A percentile compares a stretch with the other conserved stretches of the same genome.
Evolutionary conservation across 2,888 invertebrate genomes (phyloP).

Genomic region (Drosophila anomalata): DNA sequence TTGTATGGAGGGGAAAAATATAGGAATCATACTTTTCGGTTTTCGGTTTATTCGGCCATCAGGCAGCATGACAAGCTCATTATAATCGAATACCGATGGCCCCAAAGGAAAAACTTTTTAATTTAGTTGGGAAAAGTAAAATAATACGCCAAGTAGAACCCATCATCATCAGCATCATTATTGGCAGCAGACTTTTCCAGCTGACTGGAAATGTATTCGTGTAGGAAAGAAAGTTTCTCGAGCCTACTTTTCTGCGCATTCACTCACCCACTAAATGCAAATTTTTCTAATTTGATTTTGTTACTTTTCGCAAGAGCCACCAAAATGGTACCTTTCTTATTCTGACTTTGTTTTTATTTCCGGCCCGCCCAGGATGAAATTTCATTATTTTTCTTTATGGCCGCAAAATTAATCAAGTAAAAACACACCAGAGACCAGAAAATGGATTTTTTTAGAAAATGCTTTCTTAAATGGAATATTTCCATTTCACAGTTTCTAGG

Average conservation of each 20-base stretch:
- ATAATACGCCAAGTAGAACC: slow-evolving; percentile 51
- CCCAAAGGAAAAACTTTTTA: slow-evolving; percentile 63
- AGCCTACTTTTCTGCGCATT: slow-evolving; percentile 65
- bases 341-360: slow-evolving; percentile 28
- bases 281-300: slow-evolving; percentile 70
- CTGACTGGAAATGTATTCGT: slow-evolving; percentile 58
- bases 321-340: slow-evolving; percentile 55
- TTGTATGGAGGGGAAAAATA: background rate
- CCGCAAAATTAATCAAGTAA: slow-evolving; percentile 71
- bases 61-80: slow-evolving; percentile 64
- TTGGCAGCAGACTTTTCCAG: slow-evolving; percentile 30
- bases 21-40: background rate
- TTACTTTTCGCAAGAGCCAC: slow-evolving; percentile 32
- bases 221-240: slow-evolving; percentile 59
- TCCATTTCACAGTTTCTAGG: slow-evolving; percentile 41
- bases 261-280: slow-evolving; percentile 66
- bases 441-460: slow-evolving; percentile 41
- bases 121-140: slow-evolving; percentile 68
- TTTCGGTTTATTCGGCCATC: slow-evolving; percentile 9
- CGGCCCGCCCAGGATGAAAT: background rate
- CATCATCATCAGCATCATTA: slow-evolving; percentile 39
- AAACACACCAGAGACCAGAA: slow-evolving; percentile 36
- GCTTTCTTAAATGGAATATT: slow-evolving; percentile 61
- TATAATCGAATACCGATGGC: slow-evolving; percentile 48
- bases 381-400: slow-evolving; percentile 33